phyloP scores from a whole-genome alignment of 2,113 vertebrate genomes.

The Macquaria australasica region DNA sequence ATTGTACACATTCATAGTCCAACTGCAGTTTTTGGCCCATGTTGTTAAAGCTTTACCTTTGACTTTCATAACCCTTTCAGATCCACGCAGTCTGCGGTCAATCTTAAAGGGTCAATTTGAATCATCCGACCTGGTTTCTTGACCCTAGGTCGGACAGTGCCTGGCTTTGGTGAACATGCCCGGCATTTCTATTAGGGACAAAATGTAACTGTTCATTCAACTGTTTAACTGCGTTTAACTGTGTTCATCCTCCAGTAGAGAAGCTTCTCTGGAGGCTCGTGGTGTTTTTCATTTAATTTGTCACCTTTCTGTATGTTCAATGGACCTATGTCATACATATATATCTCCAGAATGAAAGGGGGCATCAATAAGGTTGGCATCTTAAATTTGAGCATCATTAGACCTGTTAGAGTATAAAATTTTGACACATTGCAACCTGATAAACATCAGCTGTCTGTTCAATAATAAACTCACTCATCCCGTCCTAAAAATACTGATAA shows the following conservation, averaged over 20 bases:
- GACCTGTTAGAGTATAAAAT: not conserved
- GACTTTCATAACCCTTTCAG: not conserved
- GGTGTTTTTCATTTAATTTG: not conserved
- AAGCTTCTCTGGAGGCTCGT: not conserved
- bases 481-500: conserved; percentile 11
- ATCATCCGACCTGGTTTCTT: not conserved
- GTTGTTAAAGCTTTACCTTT: not conserved
- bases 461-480: not conserved
- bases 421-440: not conserved
- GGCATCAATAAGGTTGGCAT: not conserved
- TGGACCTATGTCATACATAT: not conserved
- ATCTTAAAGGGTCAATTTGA: not conserved
- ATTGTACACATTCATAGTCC: not conserved
- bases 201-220: not conserved
- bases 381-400: not conserved
- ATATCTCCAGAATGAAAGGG: not conserved
- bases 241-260: not conserved
- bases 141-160: not conserved
- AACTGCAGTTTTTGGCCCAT: not conserved
- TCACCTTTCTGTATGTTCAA: not conserved
- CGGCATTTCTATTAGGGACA: not conserved
- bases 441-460: conserved; percentile 8
- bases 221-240: not conserved
- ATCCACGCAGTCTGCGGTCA: not conserved
- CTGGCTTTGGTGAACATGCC: not conserved